Evolutionary conservation across 1,140 invertebrate species (phyloP).

Genomic region (Zaprionus ornatus): DNA sequence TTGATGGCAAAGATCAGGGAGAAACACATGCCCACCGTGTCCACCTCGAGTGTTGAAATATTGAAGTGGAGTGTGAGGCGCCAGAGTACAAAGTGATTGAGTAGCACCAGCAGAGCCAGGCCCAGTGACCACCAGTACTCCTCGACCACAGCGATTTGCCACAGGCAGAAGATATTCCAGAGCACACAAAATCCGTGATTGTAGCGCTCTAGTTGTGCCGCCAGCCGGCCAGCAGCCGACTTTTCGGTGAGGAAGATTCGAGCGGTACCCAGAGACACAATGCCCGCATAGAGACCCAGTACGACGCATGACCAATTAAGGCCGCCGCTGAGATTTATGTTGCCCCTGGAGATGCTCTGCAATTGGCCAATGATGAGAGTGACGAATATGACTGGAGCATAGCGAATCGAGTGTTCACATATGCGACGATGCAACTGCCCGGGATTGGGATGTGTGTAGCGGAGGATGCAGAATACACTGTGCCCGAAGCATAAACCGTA

Average conservation of each 20-base stretch:
- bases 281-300: constrained; percentile 39
- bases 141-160: constrained; percentile 50
- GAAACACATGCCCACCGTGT: constrained; percentile 73
- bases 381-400: constrained; percentile 60
- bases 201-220: constrained; percentile 26
- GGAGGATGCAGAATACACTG: constrained; percentile 59
- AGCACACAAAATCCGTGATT: constrained; percentile 54
- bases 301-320: constrained; percentile 49
- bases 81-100: constrained; percentile 70
- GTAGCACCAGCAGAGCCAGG: constrained; percentile 51
- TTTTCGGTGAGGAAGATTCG: constrained; percentile 37
- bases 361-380: constrained; percentile 61
- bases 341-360: constrained; percentile 25
- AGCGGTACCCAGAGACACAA: constrained; percentile 30
- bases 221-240: constrained; percentile 1
- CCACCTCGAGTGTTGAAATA: constrained; percentile 56
- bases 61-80: constrained; percentile 60
- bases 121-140: constrained; percentile 66
- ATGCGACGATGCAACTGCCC: constrained; percentile 53
- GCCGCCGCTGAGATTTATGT: constrained; percentile 1
- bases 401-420: constrained; percentile 57
- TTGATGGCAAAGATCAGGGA: constrained; percentile 65
- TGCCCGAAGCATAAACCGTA: constrained; percentile 65
- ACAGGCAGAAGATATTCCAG: constrained; percentile 62
- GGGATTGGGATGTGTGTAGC: constrained; percentile 74